phyloP scores from a whole-genome alignment of 1,140 invertebrate species.

The Drosophila asahinai region DNA sequence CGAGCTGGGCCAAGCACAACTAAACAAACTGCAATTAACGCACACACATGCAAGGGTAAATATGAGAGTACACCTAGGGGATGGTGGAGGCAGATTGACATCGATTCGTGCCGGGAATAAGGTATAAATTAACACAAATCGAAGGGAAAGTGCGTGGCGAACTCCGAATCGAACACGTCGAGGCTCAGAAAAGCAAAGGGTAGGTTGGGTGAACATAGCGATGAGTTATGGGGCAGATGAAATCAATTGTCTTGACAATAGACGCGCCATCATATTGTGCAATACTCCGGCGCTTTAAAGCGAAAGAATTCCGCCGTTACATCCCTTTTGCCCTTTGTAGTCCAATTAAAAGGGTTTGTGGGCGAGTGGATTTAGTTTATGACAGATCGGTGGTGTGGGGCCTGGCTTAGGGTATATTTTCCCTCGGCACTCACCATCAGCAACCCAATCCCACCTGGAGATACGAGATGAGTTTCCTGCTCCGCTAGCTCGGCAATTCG shows the following conservation, averaged over 20 bases:
- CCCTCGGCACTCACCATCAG: constrained; percentile 20
- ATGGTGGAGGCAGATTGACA: constrained; percentile 13
- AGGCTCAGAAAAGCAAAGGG: constrained; percentile 12
- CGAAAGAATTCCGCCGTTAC: constrained; percentile 20
- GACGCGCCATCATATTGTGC: constrained; percentile 54
- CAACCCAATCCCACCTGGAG: constrained; percentile 52
- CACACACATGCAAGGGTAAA: constrained; percentile 47
- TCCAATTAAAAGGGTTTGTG: constrained; percentile 70
- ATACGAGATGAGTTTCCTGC: constrained; percentile 67
- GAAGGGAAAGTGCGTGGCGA: constrained; percentile 57
- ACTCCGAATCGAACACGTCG: constrained; percentile 24
- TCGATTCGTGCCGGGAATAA: constrained; percentile 19
- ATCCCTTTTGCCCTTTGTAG: constrained; percentile 49
- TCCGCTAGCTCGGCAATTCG: constrained; percentile 68
- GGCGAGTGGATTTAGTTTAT: constrained; percentile 40
- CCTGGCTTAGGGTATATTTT: constrained; percentile 6
- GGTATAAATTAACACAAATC: constrained; percentile 69
- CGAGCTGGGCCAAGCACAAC: constrained; percentile 26
- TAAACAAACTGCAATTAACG: constrained; percentile 67
- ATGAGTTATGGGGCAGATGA: constrained; percentile 40
- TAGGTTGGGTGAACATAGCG: constrained; percentile 6
- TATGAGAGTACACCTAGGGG: constrained; percentile 35
- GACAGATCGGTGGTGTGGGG: not conserved
- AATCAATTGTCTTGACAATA: constrained; percentile 78
- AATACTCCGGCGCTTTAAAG: constrained; percentile 47